Evolutionary conservation across 2,113 vertebrate species (phyloP).

Genomic region (Elephantulus edwardii): DNA sequence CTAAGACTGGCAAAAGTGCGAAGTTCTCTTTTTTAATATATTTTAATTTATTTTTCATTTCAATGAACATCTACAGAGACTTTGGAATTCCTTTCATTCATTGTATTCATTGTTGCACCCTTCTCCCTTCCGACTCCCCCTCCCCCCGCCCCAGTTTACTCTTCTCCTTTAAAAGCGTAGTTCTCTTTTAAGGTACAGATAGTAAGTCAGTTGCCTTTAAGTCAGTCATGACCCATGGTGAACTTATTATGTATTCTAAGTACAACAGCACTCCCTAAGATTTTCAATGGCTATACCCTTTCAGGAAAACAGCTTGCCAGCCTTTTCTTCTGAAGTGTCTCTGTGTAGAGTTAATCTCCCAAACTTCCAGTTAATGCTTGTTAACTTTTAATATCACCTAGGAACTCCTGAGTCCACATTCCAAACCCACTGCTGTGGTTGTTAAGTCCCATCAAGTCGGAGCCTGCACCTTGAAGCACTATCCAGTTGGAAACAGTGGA

Average conservation of each 20-base stretch:
- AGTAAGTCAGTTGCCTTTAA: neutral
- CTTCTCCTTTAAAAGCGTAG: no score
- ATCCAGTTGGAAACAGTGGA: accelerated
- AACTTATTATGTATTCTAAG: neutral
- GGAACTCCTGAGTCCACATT: neutral
- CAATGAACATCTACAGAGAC: no score
- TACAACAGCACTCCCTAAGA: neutral
- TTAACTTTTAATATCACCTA: neutral
- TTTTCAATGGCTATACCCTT: neutral
- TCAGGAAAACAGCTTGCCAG: neutral
- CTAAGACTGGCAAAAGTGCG: neutral
- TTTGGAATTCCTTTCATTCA: no score
- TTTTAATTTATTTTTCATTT: no score
- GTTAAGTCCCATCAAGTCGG: no score
- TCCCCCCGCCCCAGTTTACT: no score
- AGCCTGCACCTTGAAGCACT: accelerated
- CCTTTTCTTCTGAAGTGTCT: neutral
- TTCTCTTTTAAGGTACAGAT: no score
- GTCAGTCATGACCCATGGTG: neutral
- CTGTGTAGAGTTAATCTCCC: neutral
- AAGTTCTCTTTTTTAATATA: no score
- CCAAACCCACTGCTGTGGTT: no score
- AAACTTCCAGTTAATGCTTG: neutral
- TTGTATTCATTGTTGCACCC: no score
- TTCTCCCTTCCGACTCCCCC: no score